These are phyloP conservation scores for Tetramorium bicarinatum DNA, from an alignment of 2,888 invertebrate species.

Conservation along the genomic window DNA sequence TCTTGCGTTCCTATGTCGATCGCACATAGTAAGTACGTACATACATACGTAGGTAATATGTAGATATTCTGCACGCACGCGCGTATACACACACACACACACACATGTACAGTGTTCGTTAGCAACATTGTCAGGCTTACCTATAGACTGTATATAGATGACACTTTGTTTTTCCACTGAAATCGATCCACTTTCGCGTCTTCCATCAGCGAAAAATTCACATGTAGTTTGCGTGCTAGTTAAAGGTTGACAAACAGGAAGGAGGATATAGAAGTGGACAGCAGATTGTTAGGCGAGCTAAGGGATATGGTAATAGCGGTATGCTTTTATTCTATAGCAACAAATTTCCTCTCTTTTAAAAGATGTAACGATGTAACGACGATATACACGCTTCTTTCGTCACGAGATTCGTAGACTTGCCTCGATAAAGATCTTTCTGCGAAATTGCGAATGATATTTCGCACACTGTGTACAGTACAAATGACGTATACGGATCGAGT, in stretches of 20 bases:
- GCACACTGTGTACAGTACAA: neutral
- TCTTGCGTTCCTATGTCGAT: neutral
- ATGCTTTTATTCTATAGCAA: neutral
- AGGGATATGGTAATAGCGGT: neutral
- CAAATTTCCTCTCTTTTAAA: neutral
- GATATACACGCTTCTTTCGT: neutral
- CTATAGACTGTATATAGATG: conserved; percentile 34
- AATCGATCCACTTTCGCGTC: conserved; percentile 35
- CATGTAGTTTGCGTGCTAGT: conserved; percentile 14
- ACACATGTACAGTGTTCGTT: conserved; percentile 21
- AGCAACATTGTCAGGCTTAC: conserved; percentile 37
- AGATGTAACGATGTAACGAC: neutral
- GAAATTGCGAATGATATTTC: neutral
- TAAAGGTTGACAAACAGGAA: conserved; percentile 29
- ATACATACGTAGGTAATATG: neutral
- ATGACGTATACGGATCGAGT: no score
- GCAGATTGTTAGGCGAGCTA: neutral
- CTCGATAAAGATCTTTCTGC: neutral
- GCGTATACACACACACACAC: neutral
- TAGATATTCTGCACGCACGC: neutral
- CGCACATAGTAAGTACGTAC: neutral
- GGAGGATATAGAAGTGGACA: neutral
- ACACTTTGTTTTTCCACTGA: conserved; percentile 22
- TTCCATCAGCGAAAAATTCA: conserved; percentile 23
- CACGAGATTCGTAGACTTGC: neutral